Evolutionary conservation across 2,797 vertebrate species (phyloP), one percentile per base, ranked within the genome.

Genomic region (Xenops minutus): DNA sequence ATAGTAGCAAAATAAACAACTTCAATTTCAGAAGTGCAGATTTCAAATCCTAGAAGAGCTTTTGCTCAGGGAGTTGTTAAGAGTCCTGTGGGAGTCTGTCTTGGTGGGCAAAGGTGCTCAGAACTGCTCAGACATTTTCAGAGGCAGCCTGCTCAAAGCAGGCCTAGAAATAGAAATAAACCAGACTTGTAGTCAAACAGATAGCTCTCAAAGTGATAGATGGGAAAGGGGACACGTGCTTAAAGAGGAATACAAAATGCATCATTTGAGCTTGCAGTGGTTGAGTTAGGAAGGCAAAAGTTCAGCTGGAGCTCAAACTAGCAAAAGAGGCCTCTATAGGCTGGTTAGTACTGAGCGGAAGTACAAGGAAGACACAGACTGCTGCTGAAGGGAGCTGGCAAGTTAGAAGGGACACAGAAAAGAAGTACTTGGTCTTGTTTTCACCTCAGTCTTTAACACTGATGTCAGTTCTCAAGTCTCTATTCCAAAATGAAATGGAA

Each of bases 161-260:
- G 10, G 6, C 8, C 13, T 41, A 55, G 30, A 86, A 44, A 72
- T 20, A 75, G 18, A 79, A 76, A 62, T 37, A 54, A 66, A 58
- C 1, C 2, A 80, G 6, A 30, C 4, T 66, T 54, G 12, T 52
- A n/a, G 4, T 61, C 39, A 48, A 69, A 19, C n/a, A 64, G 46
- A 64, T 32, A 83, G 14, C 9, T 23, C 4, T 37, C 14, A 68
- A n/a, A 82, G 15, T 36, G 12, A 36, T 16, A 63, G 14, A 41
- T 11, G 3, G 13, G 17, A 81, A 81, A 74, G 8, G 7, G 6
- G 9, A 3, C 13, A 34, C 7, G 21, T 1, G 0, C 3, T 12
- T 39, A 20, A 88, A 71, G 7, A 22, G 9, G 9, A 85, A 52
- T 62, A 39, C 2, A 61, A 58, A 63, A 12, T 23, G 2, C 29